Percentiles rank a stretch among this genome's conserved stretches.
phyloP scores from a whole-genome alignment of 2,888 invertebrate genomes.

The Diadromus collaris region DNA sequence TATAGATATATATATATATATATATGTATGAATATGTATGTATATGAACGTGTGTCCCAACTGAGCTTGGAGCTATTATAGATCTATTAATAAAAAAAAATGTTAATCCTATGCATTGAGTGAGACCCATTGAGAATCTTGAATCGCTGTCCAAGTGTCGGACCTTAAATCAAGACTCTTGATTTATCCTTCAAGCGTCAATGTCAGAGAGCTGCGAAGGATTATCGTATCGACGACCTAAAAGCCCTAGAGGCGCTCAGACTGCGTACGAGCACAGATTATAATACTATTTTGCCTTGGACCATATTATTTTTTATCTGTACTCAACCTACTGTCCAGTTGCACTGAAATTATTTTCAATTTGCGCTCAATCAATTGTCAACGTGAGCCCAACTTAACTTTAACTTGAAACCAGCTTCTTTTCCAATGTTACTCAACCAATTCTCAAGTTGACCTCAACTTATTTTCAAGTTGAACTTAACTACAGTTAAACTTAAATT shows the following conservation, averaged over 20 bases:
- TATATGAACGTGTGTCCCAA: constrained; percentile 33
- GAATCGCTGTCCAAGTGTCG: background rate
- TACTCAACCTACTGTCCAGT: too few species aligned
- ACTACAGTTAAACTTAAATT: too few species aligned
- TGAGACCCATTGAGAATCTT: constrained; percentile 12
- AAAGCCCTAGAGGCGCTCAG: background rate
- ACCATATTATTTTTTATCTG: background rate
- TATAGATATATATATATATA: background rate
- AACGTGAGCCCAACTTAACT: too few species aligned
- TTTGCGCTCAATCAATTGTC: too few species aligned
- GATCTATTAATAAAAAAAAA: constrained; percentile 39
- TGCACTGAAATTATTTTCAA: too few species aligned
- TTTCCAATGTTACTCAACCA: too few species aligned
- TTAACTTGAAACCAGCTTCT: too few species aligned
- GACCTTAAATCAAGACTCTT: constrained; percentile 2
- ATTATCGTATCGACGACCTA: constrained; percentile 1
- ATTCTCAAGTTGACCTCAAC: too few species aligned
- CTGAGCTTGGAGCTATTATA: constrained; percentile 38
- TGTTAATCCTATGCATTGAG: background rate
- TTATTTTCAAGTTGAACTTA: too few species aligned
- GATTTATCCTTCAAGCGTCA: constrained; percentile 21
- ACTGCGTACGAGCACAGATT: background rate
- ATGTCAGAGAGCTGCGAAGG: constrained; percentile 2
- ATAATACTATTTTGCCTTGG: background rate
- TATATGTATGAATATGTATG: constrained; percentile 15